These are phyloP conservation scores for Sceloporus undulatus DNA, from an alignment of 2,113 vertebrate genomes.

Conservation along the genomic window DNA sequence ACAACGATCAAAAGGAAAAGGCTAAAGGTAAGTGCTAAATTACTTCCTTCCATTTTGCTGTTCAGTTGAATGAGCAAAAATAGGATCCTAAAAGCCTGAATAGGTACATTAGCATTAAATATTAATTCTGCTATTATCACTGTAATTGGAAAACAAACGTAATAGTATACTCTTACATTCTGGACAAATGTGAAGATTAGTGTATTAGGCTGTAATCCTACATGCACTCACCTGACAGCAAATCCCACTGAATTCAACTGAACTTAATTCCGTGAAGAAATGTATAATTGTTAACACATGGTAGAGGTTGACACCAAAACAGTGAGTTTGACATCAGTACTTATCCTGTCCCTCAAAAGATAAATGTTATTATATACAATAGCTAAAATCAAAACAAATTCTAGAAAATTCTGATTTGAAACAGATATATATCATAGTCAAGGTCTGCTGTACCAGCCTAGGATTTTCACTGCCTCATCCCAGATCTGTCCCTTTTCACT, in stretches of 20 bases:
- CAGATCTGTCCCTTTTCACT: no score
- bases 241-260: not conserved
- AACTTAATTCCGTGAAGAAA: not conserved
- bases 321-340: not conserved
- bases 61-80: slow-evolving; percentile 7
- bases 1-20: not conserved
- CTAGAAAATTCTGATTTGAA: slow-evolving; percentile 7
- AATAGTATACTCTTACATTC: slow-evolving; percentile 16
- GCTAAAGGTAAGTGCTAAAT: slow-evolving; percentile 26
- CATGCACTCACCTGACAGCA: not conserved
- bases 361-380: not conserved
- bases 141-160: slow-evolving; percentile 33
- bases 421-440: not conserved
- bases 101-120: slow-evolving; percentile 36
- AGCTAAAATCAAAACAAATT: not conserved
- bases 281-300: not conserved
- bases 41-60: slow-evolving; percentile 15
- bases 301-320: slow-evolving; percentile 25
- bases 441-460: no score
- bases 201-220: not conserved
- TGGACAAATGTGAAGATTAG: slow-evolving; percentile 12
- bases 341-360: not conserved
- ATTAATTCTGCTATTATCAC: slow-evolving; percentile 34
- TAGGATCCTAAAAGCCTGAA: slow-evolving; percentile 18
- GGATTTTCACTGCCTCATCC: no score